Percentiles rank a stretch among this genome's conserved stretches.
These are phyloP conservation scores for Hofmannophila pseudospretella DNA, from an alignment of 2,888 invertebrate genomes.

Conservation along the genomic window DNA sequence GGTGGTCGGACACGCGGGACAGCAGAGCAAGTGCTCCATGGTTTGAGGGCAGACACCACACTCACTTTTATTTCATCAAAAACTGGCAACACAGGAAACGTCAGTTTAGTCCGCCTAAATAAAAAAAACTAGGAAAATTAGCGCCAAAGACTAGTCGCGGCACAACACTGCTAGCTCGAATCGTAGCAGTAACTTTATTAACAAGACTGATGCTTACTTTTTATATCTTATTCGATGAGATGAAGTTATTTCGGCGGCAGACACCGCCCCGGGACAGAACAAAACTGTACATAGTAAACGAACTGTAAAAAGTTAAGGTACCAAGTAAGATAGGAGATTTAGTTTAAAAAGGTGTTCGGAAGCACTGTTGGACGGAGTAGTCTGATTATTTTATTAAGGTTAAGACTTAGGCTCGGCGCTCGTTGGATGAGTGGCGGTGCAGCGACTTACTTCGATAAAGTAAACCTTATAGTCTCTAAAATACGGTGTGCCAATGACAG, in stretches of 20 bases:
- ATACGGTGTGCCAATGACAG: too few species aligned
- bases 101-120: too few species aligned
- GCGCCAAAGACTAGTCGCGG: constrained; percentile 59
- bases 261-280: constrained; percentile 31
- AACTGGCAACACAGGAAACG: too few species aligned
- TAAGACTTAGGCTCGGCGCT: constrained; percentile 18
- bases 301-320: constrained; percentile 40
- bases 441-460: too few species aligned
- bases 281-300: constrained; percentile 57
- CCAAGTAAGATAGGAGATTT: constrained; percentile 32
- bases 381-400: constrained; percentile 46
- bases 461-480: too few species aligned
- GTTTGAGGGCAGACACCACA: too few species aligned
- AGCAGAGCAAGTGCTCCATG: too few species aligned
- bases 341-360: constrained; percentile 25
- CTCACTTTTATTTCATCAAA: too few species aligned
- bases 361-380: constrained; percentile 29
- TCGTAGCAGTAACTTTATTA: constrained; percentile 50
- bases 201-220: constrained; percentile 73
- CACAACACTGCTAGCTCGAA: constrained; percentile 33
- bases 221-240: constrained; percentile 55
- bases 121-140: constrained; percentile 38
- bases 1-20: too few species aligned
- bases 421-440: too few species aligned
- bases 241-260: constrained; percentile 30